Conservation (phyloP, 2,797 vertebrate species). For the Pteronotus mesoamericanus region DNA sequence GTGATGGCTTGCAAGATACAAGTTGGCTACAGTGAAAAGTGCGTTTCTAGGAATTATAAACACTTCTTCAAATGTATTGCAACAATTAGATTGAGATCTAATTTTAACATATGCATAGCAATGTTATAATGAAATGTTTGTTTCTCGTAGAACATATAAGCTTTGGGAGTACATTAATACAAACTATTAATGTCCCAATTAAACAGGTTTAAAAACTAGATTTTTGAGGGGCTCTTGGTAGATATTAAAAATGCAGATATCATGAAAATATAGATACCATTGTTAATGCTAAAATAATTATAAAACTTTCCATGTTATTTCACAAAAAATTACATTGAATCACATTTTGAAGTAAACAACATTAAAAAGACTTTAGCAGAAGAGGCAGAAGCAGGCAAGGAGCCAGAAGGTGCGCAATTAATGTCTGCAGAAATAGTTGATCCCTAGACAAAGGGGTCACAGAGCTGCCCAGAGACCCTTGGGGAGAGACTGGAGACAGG, state of each 20-base stretch:
- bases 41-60: background rate
- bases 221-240: background rate
- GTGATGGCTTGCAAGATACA: background rate
- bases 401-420: too few relatives aligned
- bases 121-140: background rate
- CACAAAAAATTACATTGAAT: background rate
- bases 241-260: background rate
- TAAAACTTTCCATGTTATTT: background rate
- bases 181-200: background rate
- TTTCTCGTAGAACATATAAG: background rate
- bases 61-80: background rate
- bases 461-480: too few relatives aligned
- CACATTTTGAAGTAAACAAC: background rate
- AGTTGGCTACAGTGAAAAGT: background rate
- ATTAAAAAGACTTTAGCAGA: background rate
- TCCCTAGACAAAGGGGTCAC: too few relatives aligned
- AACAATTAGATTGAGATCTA: background rate
- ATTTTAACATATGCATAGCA: background rate
- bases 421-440: too few relatives aligned
- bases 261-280: background rate
- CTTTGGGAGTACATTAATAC: background rate
- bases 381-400: too few relatives aligned
- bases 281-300: background rate
- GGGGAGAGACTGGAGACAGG: too few relatives aligned
- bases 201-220: background rate